Conservation (phyloP, 2,797 vertebrate species). For the Pipistrellus kuhlii region DNA sequence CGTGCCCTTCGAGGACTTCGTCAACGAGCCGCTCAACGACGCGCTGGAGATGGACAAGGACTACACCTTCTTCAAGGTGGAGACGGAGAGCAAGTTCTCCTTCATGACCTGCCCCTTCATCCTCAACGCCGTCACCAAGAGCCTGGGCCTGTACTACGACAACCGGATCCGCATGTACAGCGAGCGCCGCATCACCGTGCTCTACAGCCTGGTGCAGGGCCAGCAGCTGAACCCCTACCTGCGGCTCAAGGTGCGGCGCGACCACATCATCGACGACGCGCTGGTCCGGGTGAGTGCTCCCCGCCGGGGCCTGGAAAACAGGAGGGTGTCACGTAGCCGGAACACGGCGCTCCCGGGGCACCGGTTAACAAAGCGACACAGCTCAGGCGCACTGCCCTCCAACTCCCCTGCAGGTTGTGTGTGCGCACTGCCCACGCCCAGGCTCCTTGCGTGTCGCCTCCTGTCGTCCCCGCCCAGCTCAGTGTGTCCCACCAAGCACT, state of each 20-base stretch:
- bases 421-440: too few species aligned
- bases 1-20: conserved; percentile 97
- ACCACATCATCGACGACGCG: conserved; percentile 99
- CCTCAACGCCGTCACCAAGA: conserved; percentile 97
- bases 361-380: too few species aligned
- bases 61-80: conserved; percentile 99
- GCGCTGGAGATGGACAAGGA: conserved; percentile 99
- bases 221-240: conserved; percentile 97
- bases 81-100: conserved; percentile 98
- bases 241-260: conserved; percentile 96
- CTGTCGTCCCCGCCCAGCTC: too few species aligned
- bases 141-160: conserved; percentile 98
- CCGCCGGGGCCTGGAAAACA: too few species aligned
- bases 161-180: conserved; percentile 99
- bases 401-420: too few species aligned
- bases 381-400: too few species aligned
- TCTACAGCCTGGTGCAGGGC: conserved; percentile 99
- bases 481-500: too few species aligned
- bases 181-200: conserved; percentile 97
- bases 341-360: too few species aligned
- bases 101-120: conserved; percentile 99
- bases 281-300: conserved; percentile 95
- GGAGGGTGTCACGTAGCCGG: too few species aligned
- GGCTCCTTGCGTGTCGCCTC: too few species aligned
- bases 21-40: conserved; percentile 98